Conservation (phyloP, 2,888 invertebrate species). For the Andrena haemorrhoa region DNA sequence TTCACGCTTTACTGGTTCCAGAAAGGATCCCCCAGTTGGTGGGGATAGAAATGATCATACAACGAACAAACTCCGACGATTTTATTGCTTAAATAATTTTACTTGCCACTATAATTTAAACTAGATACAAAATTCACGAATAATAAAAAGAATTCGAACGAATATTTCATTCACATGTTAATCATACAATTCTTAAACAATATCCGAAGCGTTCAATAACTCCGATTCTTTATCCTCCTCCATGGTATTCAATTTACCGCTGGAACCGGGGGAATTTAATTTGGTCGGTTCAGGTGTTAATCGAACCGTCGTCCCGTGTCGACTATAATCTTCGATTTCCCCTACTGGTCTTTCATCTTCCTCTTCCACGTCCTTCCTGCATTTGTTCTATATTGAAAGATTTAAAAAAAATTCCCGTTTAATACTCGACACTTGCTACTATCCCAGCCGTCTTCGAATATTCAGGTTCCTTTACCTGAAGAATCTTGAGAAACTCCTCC, state of each 20-base stretch:
- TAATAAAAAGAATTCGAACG: not conserved
- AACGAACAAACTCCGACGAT: too few species aligned
- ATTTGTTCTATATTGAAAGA: constrained; percentile 48
- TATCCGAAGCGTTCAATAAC: constrained; percentile 48
- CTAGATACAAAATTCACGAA: not conserved
- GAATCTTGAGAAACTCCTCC: constrained; percentile 46
- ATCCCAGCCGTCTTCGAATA: too few species aligned
- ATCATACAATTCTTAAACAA: constrained; percentile 28
- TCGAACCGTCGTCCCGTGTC: constrained; percentile 67
- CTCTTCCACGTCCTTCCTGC: constrained; percentile 35
- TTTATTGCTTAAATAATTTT: not conserved
- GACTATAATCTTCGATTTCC: constrained; percentile 66
- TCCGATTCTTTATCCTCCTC: constrained; percentile 61
- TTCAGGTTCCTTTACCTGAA: constrained; percentile 38
- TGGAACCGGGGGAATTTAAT: constrained; percentile 64
- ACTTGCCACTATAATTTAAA: too few species aligned
- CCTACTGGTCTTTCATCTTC: constrained; percentile 59
- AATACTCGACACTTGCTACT: not conserved
- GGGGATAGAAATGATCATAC: too few species aligned
- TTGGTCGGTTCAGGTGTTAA: constrained; percentile 65
- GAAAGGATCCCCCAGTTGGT: too few species aligned
- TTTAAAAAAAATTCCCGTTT: not conserved
- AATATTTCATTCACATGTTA: constrained; percentile 19
- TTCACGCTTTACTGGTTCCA: too few species aligned
- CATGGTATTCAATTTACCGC: constrained; percentile 44